These are phyloP conservation scores for Temnothorax curvispinosus DNA, from an alignment of 1,140 invertebrate species.

Conservation along the genomic window DNA sequence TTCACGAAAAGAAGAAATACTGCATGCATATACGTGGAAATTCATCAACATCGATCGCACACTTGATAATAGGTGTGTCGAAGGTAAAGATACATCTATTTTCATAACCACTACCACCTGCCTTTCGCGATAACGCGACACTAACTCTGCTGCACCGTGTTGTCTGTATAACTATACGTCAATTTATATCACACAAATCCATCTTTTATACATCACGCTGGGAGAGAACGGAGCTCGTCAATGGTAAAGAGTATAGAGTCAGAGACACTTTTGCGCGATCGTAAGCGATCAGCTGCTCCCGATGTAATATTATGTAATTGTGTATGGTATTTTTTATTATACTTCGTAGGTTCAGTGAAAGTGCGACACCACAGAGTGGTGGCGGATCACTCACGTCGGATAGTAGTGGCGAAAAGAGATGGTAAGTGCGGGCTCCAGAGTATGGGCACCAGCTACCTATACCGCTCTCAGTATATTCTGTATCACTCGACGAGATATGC, in stretches of 20 bases:
- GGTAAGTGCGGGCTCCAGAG: slow-evolving; percentile 83
- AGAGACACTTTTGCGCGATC: slow-evolving; percentile 28
- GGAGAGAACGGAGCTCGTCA: neutral
- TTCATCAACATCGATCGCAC: slow-evolving; percentile 30
- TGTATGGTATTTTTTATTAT: slow-evolving; percentile 82
- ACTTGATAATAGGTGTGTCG: slow-evolving; percentile 12
- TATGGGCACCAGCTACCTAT: slow-evolving; percentile 77
- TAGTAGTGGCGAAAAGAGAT: slow-evolving; percentile 84
- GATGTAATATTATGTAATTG: slow-evolving; percentile 75
- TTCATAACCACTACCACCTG: neutral
- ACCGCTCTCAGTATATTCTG: slow-evolving; percentile 68
- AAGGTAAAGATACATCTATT: slow-evolving; percentile 34
- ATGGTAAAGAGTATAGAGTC: slow-evolving; percentile 30
- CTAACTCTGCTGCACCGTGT: slow-evolving; percentile 19
- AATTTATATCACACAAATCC: slow-evolving; percentile 18
- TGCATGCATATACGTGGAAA: slow-evolving; percentile 35
- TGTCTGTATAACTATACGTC: slow-evolving; percentile 6
- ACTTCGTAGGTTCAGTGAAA: slow-evolving; percentile 86
- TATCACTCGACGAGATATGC: slow-evolving; percentile 68
- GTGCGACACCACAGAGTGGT: slow-evolving; percentile 84
- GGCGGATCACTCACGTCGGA: slow-evolving; percentile 83
- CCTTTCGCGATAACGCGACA: neutral
- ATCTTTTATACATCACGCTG: neutral
- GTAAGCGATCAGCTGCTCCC: slow-evolving; percentile 58
- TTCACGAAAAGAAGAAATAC: slow-evolving; percentile 5